Evolutionary conservation across 2,113 vertebrate genomes (phyloP).

Genomic region (Lynx canadensis): DNA sequence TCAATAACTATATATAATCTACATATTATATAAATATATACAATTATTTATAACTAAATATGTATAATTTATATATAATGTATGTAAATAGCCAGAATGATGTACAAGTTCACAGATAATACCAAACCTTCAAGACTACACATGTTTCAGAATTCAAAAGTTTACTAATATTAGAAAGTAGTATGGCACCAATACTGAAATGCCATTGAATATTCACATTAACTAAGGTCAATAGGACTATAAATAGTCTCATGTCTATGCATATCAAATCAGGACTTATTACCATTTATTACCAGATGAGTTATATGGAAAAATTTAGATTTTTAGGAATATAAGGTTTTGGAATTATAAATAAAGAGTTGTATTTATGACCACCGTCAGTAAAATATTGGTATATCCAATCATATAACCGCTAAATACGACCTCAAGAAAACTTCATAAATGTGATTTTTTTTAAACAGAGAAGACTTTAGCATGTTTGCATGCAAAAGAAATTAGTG

Average conservation of each 20-base stretch:
- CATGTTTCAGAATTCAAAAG: neutral
- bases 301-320: neutral
- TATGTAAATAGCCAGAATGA: neutral
- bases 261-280: neutral
- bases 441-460: neutral
- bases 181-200: neutral
- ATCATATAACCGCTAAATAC: neutral
- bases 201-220: neutral
- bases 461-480: neutral
- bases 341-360: conserved; percentile 7
- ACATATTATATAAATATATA: neutral
- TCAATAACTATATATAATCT: neutral
- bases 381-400: conserved; percentile 20
- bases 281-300: neutral
- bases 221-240: neutral
- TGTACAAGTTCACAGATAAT: neutral
- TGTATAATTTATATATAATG: neutral
- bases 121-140: neutral
- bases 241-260: neutral
- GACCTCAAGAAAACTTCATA: neutral
- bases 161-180: conserved; percentile 37
- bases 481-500: neutral
- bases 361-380: neutral
- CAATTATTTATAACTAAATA: too few relatives aligned
- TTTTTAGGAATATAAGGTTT: neutral